Evolutionary conservation across 2,797 vertebrate genomes (phyloP).

Genomic region (Pipistrellus pipistrellus): DNA sequence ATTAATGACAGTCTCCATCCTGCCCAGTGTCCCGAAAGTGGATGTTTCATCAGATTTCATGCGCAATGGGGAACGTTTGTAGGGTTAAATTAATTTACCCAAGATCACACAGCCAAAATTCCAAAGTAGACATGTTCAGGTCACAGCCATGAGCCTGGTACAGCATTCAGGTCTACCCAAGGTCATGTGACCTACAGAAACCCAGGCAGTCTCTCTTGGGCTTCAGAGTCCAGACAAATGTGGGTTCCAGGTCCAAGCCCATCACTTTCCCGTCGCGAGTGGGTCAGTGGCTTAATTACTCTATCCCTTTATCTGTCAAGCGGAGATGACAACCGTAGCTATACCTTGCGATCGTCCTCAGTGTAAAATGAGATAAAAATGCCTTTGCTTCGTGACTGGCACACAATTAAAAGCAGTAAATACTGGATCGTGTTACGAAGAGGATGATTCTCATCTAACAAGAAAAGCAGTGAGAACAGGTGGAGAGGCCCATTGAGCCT

Average conservation of each 20-base stretch:
- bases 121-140: background rate
- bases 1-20: background rate
- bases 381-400: conserved; percentile 12
- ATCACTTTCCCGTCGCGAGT: background rate
- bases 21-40: background rate
- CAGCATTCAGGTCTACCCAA: background rate
- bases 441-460: conserved; percentile 22
- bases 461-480: conserved; percentile 56
- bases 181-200: background rate
- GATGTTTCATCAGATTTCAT: background rate
- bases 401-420: background rate
- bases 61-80: background rate
- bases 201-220: background rate
- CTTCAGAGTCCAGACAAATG: background rate
- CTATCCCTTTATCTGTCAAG: background rate
- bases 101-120: conserved; percentile 10
- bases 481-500: background rate
- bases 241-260: background rate
- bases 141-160: background rate
- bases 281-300: background rate
- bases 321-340: background rate
- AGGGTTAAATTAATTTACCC: background rate
- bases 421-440: background rate
- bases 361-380: background rate
- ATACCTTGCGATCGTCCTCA: background rate